Percentiles rank a stretch among this genome's conserved stretches.
Conservation (phyloP, 2,113 vertebrate species). For the Conger conger region DNA sequence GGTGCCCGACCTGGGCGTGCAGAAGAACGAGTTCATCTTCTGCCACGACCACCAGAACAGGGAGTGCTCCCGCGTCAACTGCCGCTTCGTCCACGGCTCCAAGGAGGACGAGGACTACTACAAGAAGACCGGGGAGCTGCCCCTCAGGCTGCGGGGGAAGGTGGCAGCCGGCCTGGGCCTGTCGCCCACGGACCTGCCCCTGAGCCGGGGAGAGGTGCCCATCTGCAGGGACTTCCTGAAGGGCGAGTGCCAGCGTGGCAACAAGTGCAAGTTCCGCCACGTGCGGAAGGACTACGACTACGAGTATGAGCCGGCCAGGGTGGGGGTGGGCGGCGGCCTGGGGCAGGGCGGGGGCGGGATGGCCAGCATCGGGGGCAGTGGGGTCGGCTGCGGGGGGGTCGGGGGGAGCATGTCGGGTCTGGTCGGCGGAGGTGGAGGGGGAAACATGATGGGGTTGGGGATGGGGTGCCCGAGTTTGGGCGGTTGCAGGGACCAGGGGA, state of each 20-base stretch:
- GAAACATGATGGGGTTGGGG: conserved; percentile 58
- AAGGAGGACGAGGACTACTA: conserved; percentile 97
- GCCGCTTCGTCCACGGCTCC: conserved; percentile 93
- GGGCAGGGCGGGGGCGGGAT: conserved; percentile 61
- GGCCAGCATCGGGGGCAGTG: conserved; percentile 56
- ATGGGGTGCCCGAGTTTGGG: conserved; percentile 67
- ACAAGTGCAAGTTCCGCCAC: conserved; percentile 95
- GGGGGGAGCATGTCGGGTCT: conserved; percentile 68
- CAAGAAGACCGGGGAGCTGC: conserved; percentile 91
- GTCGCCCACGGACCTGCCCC: conserved; percentile 86
- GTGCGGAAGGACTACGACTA: conserved; percentile 88
- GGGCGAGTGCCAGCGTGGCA: conserved; percentile 90
- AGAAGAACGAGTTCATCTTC: conserved; percentile 97
- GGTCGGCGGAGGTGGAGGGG: conserved; percentile 58
- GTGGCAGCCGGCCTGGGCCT: conserved; percentile 87
- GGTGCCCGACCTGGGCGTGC: conserved; percentile 89
- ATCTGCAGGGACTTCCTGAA: conserved; percentile 95
- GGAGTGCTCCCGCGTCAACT: conserved; percentile 89
- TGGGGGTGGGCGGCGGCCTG: conserved; percentile 59
- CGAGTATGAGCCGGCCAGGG: conserved; percentile 76
- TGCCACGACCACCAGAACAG: conserved; percentile 98
- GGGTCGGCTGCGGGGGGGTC: conserved; percentile 47
- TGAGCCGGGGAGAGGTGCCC: conserved; percentile 90
- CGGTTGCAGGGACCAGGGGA: conserved; percentile 67
- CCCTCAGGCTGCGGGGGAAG: conserved; percentile 85